These are phyloP conservation scores for Eupsilia transversa DNA, from an alignment of 2,888 invertebrate genomes.

Conservation along the genomic window DNA sequence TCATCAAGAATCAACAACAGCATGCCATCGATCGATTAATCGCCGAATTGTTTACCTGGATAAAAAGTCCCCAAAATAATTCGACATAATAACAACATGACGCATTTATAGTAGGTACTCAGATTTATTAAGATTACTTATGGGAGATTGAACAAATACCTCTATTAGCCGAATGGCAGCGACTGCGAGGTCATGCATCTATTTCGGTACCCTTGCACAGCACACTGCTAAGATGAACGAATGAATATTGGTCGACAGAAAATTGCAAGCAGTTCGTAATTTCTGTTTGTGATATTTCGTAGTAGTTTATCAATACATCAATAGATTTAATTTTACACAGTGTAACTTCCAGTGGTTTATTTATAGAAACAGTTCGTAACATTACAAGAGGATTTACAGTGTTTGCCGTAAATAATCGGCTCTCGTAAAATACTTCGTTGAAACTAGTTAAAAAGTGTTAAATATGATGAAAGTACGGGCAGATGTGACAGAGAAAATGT, in stretches of 20 bases:
- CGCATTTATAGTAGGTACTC: background rate
- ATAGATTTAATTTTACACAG: background rate
- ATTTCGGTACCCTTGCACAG: constrained; percentile 58
- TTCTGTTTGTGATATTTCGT: constrained; percentile 17
- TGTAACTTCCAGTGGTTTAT: constrained; percentile 19
- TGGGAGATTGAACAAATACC: constrained; percentile 37
- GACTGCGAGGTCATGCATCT: constrained; percentile 63
- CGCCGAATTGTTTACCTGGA: too few relatives aligned
- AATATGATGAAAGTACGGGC: constrained; percentile 19
- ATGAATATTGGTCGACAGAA: constrained; percentile 25
- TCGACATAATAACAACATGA: background rate
- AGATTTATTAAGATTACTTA: constrained; percentile 20
- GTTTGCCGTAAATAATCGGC: constrained; percentile 26
- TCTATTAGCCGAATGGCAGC: constrained; percentile 42
- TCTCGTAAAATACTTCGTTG: constrained; percentile 17
- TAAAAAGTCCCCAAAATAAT: background rate
- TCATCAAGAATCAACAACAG: background rate
- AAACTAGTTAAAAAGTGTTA: constrained; percentile 27
- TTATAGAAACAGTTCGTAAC: constrained; percentile 22
- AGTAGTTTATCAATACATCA: constrained; percentile 9
- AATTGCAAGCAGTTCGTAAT: constrained; percentile 32
- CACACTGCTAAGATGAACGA: constrained; percentile 25
- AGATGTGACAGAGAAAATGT: constrained; percentile 7
- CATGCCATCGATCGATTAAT: background rate
- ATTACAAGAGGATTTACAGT: constrained; percentile 21